A percentile compares a stretch with the other conserved stretches of the same genome.
Conservation (phyloP, 2,888 invertebrate genomes). For the Polydrusus tereticollis region DNA sequence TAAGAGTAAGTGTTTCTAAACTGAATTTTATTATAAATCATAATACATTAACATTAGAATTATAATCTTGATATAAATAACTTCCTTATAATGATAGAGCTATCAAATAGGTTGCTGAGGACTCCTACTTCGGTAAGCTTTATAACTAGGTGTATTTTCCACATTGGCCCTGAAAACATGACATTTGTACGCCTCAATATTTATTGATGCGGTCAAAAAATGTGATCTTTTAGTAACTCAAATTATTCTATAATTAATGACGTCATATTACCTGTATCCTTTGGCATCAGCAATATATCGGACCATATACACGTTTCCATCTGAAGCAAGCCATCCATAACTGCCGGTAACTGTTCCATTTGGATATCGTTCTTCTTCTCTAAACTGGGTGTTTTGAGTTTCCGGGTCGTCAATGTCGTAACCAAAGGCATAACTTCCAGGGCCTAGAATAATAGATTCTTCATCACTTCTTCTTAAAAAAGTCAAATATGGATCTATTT, state of each 20-base stretch:
- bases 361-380: constrained; percentile 76
- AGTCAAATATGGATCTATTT: too few relatives aligned
- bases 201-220: background rate
- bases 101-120: too few relatives aligned
- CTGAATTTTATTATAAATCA: too few relatives aligned
- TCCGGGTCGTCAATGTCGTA: constrained; percentile 77
- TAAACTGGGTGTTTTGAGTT: constrained; percentile 78
- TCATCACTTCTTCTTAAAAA: too few relatives aligned
- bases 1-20: too few relatives aligned
- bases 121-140: background rate
- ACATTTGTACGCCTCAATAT: background rate
- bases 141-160: constrained; percentile 3
- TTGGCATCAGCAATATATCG: constrained; percentile 75
- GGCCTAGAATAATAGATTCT: constrained; percentile 60
- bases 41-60: too few relatives aligned
- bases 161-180: constrained; percentile 20
- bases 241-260: background rate
- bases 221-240: background rate
- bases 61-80: too few relatives aligned
- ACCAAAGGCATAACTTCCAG: constrained; percentile 80
- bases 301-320: constrained; percentile 73
- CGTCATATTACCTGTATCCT: constrained; percentile 78
- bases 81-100: too few relatives aligned
- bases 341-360: constrained; percentile 82
- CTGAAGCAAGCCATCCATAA: constrained; percentile 78